A percentile compares a stretch with the other conserved stretches of the same genome.
Conservation (phyloP, 2,797 vertebrate genomes). For the Pseudochaenichthys georgianus region DNA sequence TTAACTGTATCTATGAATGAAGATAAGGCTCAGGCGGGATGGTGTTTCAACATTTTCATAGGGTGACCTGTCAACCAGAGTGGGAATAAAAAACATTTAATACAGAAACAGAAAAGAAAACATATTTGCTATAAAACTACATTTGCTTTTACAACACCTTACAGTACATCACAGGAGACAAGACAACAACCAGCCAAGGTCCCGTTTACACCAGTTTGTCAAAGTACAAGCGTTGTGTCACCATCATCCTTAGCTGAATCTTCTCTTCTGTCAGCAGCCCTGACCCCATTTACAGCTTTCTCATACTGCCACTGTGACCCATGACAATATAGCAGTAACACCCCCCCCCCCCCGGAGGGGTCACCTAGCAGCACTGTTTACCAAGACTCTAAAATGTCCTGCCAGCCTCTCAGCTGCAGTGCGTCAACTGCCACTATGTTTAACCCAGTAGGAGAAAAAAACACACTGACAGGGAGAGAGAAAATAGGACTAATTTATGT, state of each 20-base stretch:
- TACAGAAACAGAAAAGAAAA: constrained; percentile 7
- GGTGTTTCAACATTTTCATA: constrained; percentile 31
- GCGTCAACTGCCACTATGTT: constrained; percentile 44
- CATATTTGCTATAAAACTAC: constrained; percentile 7
- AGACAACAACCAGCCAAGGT: not conserved
- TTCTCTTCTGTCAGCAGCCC: constrained; percentile 57
- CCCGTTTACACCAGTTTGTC: constrained; percentile 42
- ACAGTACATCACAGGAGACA: constrained; percentile 2
- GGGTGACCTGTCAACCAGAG: constrained; percentile 7
- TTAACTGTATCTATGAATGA: constrained; percentile 4
- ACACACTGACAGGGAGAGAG: constrained; percentile 35
- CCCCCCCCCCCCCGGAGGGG: constrained; percentile 48
- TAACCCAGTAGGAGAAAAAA: constrained; percentile 39
- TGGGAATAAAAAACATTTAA: not conserved
- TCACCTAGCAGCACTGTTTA: constrained; percentile 45
- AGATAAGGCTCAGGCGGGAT: constrained; percentile 8
- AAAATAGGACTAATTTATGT: constrained; percentile 58
- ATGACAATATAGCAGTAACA: constrained; percentile 52
- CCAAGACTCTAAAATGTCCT: constrained; percentile 37
- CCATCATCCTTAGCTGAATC: constrained; percentile 34
- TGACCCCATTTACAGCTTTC: constrained; percentile 50
- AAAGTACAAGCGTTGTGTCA: constrained; percentile 45
- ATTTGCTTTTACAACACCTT: constrained; percentile 32
- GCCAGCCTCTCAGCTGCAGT: constrained; percentile 39
- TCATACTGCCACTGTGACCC: constrained; percentile 62